Base-by-base conservation (phyloP, 2,888 invertebrate species). In the Troides helena region DNA sequence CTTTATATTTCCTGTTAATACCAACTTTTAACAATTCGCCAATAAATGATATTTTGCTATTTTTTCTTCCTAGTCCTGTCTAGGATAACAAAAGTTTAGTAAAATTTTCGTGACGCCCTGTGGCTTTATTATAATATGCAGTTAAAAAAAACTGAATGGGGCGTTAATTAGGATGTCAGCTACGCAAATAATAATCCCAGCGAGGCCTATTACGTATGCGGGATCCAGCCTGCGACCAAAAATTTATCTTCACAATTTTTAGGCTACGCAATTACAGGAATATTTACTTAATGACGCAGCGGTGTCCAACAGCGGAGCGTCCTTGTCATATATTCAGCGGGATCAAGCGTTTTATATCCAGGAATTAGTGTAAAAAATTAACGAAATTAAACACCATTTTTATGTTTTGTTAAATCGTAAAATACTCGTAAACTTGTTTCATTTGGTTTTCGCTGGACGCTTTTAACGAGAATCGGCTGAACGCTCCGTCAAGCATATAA, bases 151-250 rank as follows among this genome's bases (percentile, higher is more conserved):
- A 76, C 72, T 73, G 74, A 79, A 86, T 87, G 82, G 83, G 86
- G 82, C 87, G 84, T 86, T 90, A 90, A 90, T 90, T 89, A 90
- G 88, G 87, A 88, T 86, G 89, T 89, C 89, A 84, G 85, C 84
- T 85, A 81, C 82, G 88, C 87, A 89, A 90, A 90, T 89, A 90
- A 88, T 89, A 88, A 89, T 87, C 85, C 86, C 84, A 79, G 78
- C 77, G 85, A 80, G 82, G 78, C 85, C 88, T 86, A 89, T 89
- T 90, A 86, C 77, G 86, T 88, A 90, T 90, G 88, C 88, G 85
- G 82, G 76, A 79, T 82, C 79, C 79, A 79, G 79, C 80, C 80
- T 79, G 81, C 78, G 77, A 81, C 83, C 85, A 84, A 81, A 87
- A 88, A 87, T 81, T 84, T 87, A 86, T 88, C 84, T 85, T 81